phyloP scores from a whole-genome alignment of 2,888 invertebrate genomes.

The Alitta virens region DNA sequence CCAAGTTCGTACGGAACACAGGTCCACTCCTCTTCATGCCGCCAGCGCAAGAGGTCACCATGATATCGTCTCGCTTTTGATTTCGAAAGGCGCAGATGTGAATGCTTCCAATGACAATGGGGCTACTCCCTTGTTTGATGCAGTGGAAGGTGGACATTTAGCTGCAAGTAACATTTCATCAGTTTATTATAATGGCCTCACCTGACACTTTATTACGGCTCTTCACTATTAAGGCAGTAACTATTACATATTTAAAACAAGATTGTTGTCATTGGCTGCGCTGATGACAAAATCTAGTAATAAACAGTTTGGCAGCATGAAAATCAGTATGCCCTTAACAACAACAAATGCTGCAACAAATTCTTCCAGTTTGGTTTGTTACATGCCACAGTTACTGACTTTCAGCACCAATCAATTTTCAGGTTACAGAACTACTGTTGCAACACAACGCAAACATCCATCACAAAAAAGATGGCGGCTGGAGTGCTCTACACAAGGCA shows the following conservation, averaged over 20 bases:
- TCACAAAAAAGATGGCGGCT: slow-evolving; percentile 14
- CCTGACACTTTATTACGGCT: too few relatives aligned
- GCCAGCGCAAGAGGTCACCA: slow-evolving; percentile 16
- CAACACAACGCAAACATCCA: slow-evolving; percentile 12
- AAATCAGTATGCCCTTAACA: too few relatives aligned
- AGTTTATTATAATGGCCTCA: too few relatives aligned
- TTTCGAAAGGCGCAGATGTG: slow-evolving; percentile 11
- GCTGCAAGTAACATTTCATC: too few relatives aligned
- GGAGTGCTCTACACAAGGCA: slow-evolving; percentile 21
- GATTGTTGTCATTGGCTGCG: too few relatives aligned
- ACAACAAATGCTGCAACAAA: too few relatives aligned
- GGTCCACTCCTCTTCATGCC: slow-evolving; percentile 11
- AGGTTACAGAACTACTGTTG: slow-evolving; percentile 10
- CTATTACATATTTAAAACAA: too few relatives aligned
- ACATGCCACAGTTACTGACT: too few relatives aligned
- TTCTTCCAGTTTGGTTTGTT: too few relatives aligned
- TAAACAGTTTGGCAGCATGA: too few relatives aligned
- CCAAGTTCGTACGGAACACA: slow-evolving; percentile 8
- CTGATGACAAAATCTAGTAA: too few relatives aligned
- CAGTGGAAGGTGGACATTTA: slow-evolving; percentile 18
- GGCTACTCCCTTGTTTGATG: slow-evolving; percentile 14
- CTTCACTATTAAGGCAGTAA: too few relatives aligned
- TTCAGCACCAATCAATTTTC: not conserved
- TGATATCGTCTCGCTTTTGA: not conserved
- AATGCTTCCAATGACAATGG: slow-evolving; percentile 5